These are phyloP conservation scores for Sternotherus odoratus DNA, from an alignment of 2,797 vertebrate species.

Conservation along the genomic window DNA sequence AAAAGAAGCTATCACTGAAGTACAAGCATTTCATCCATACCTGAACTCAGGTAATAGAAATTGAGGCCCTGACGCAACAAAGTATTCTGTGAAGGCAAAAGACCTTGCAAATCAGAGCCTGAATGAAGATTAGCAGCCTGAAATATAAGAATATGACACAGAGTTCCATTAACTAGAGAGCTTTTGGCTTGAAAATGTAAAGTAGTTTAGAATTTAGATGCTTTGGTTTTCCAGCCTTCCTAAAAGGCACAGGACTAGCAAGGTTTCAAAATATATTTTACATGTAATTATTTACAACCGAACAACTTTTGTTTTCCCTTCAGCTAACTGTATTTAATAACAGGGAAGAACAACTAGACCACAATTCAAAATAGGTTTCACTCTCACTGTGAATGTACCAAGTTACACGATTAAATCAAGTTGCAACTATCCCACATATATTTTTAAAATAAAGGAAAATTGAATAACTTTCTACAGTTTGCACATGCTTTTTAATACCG, in stretches of 20 bases:
- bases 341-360: constrained; percentile 1
- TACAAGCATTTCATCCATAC: constrained; percentile 19
- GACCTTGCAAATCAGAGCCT: not conserved
- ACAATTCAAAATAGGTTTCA: not conserved
- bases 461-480: not conserved
- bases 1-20: constrained; percentile 57
- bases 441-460: not conserved
- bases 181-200: constrained; percentile 30
- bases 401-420: not conserved
- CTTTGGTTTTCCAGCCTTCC: constrained; percentile 15
- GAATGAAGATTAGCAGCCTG: not conserved
- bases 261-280: constrained; percentile 21
- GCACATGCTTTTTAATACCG: not conserved
- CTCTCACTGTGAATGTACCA: not conserved
- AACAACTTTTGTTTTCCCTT: constrained; percentile 14
- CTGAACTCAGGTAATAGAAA: not conserved
- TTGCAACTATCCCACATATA: not conserved
- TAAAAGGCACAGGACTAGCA: not conserved
- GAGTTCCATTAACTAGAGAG: constrained; percentile 14
- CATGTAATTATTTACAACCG: constrained; percentile 22
- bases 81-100: not conserved
- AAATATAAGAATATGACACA: constrained; percentile 14
- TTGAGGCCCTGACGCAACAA: not conserved
- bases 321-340: constrained; percentile 28
- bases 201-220: constrained; percentile 10